Percentiles rank a stretch among this genome's conserved stretches.
Conservation (phyloP, 2,797 vertebrate genomes). For the Cygnus olor region DNA sequence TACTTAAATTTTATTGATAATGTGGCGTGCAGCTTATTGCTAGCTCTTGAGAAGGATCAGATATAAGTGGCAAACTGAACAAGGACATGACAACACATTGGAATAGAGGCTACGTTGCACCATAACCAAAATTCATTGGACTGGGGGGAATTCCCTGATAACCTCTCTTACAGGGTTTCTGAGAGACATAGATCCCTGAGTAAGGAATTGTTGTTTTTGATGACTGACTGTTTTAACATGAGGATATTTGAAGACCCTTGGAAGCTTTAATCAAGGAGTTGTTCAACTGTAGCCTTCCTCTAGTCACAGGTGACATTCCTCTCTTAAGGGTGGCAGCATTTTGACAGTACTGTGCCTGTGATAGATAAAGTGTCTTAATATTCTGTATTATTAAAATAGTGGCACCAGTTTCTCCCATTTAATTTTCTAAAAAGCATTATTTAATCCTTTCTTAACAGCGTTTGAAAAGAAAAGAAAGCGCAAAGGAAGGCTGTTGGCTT, state of each 20-base stretch:
- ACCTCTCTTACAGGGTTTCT: not conserved
- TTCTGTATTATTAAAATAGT: not conserved
- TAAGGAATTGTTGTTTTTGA: not conserved
- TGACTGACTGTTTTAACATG: not conserved
- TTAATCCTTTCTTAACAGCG: constrained; percentile 7
- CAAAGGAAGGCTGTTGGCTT: not conserved
- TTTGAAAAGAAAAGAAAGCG: not conserved
- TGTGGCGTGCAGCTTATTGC: not conserved
- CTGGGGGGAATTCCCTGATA: not conserved
- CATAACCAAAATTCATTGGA: not conserved
- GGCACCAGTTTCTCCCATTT: not conserved
- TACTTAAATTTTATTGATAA: not conserved
- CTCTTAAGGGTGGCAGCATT: not conserved
- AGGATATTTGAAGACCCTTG: not conserved
- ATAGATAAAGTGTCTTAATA: not conserved
- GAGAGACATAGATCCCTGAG: not conserved
- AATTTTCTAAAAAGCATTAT: not conserved
- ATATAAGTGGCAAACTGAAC: not conserved
- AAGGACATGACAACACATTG: not conserved
- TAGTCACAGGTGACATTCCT: not conserved
- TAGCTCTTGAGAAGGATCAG: not conserved
- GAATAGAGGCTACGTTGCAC: not conserved
- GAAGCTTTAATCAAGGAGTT: not conserved
- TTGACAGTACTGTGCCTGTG: not conserved
- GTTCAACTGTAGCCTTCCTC: not conserved